Conservation (phyloP, 2,113 vertebrate genomes). For the Syngnathus scovelli region DNA sequence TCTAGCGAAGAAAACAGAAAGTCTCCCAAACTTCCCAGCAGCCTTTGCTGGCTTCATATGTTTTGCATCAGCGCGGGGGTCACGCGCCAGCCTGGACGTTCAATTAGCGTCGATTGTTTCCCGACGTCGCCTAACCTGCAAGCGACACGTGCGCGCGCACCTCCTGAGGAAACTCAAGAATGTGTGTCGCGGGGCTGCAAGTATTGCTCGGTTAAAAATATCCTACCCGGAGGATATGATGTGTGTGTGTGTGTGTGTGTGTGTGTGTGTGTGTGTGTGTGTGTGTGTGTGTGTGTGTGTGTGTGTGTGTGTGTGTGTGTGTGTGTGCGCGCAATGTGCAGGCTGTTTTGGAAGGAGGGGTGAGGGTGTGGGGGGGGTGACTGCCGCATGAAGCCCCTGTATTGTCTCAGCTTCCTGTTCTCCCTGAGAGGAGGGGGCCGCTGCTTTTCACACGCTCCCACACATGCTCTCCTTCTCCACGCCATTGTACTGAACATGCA, state of each 20-base stretch:
- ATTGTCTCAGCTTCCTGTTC: constrained; percentile 78
- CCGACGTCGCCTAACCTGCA: constrained; percentile 41
- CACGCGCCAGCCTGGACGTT: constrained; percentile 5
- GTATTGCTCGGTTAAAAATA: constrained; percentile 70
- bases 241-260: constrained; percentile 23
- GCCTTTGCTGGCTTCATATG: not conserved
- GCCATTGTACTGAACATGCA: constrained; percentile 1
- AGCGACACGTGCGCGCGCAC: constrained; percentile 27
- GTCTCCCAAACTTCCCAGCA: not conserved
- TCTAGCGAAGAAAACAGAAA: not conserved
- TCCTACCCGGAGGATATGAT: constrained; percentile 56
- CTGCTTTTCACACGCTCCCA: constrained; percentile 71
- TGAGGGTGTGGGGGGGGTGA: constrained; percentile 44
- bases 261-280: not conserved
- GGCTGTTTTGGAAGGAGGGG: constrained; percentile 25
- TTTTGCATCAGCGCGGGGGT: constrained; percentile 2
- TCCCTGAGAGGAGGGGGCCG: constrained; percentile 70
- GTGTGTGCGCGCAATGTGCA: constrained; percentile 32
- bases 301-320: constrained; percentile 46
- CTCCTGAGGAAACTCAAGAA: constrained; percentile 61
- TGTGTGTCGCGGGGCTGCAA: constrained; percentile 46
- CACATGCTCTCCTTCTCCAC: constrained; percentile 35
- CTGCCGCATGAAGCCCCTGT: constrained; percentile 69
- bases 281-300: constrained; percentile 36
- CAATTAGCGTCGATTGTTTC: not conserved